phyloP scores from a whole-genome alignment of 2,113 vertebrate species.

The Leucopternis melanops region DNA sequence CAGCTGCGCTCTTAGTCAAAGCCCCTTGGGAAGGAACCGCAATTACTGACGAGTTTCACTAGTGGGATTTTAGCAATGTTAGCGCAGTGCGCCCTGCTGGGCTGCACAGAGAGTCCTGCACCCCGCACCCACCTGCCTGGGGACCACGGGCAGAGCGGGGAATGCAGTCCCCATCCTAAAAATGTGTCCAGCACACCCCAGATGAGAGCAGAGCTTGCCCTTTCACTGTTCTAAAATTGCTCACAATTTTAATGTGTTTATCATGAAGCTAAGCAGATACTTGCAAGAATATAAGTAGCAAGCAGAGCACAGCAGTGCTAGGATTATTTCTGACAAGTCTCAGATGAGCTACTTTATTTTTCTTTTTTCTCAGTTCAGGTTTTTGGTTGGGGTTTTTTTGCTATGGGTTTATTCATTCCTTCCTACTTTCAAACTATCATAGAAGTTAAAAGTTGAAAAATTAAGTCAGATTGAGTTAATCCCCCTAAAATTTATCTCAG shows the following conservation, averaged over 20 bases:
- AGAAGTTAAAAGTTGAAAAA: background rate
- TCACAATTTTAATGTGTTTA: background rate
- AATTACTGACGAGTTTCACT: background rate
- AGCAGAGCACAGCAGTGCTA: background rate
- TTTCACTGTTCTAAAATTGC: background rate
- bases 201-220: background rate
- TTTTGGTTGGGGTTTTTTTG: background rate
- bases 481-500: background rate
- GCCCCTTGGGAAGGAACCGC: background rate
- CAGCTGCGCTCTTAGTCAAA: background rate
- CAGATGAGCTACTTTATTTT: background rate
- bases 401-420: background rate
- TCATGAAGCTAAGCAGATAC: background rate
- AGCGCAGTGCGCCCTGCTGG: background rate
- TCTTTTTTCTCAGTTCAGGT: background rate
- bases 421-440: background rate
- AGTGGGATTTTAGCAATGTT: background rate
- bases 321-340: background rate
- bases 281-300: background rate
- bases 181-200: background rate
- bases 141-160: no score
- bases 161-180: background rate
- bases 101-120: background rate
- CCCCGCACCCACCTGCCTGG: background rate
- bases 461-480: background rate